Base-by-base conservation (phyloP, 2,888 invertebrate genomes). In the Drosophila tanythrix region DNA sequence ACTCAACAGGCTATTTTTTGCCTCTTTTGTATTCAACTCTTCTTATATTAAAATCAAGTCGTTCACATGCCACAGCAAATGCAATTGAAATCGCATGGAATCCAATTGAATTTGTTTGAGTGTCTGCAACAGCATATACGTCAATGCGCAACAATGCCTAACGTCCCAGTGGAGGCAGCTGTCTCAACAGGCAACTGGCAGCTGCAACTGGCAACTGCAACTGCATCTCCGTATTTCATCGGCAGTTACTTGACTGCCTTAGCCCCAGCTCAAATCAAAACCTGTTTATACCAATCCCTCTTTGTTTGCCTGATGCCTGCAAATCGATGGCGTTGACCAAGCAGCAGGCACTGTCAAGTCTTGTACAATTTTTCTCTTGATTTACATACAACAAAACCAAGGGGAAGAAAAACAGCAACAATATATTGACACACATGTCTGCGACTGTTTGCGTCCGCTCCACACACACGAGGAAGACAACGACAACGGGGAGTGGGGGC, bases 301-400 rank as follows among this genome's bases (percentile, higher is more conserved):
- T 61, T 80, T 74, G 31, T 48, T 64, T 29, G 21, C 25, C 10
- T 59, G 33, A 52, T 70, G 58, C 21, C 50, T 76, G 72, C 72
- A 72, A 76, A 72, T 72, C 65, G 65, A 77, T 69, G 78, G 59
- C 59, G 52, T 60, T 76, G 76, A 62, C 64, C 71, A 64, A 25
- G 56, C 62, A 36, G 46, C 57, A 64, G 57, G 31, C 67, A 61
- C 33, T 64, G 76, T 36, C 63, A 63, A 51, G 58, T 58, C 60
- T 10, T 46, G 53, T 25, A 40, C 52, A 59, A 67, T 27, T 51
- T 64, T 70, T 72, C 74, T 60, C 60, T 59, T 73, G 83, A 88
- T 86, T 86, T 90, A 83, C 89, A 86, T 86, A 72, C 38, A 38
- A 56, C 51, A 71, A 52, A 53, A 66, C 36, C 18, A 25, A 56